phyloP scores from a whole-genome alignment of 2,113 vertebrate species.

The Dinomys branickii region DNA sequence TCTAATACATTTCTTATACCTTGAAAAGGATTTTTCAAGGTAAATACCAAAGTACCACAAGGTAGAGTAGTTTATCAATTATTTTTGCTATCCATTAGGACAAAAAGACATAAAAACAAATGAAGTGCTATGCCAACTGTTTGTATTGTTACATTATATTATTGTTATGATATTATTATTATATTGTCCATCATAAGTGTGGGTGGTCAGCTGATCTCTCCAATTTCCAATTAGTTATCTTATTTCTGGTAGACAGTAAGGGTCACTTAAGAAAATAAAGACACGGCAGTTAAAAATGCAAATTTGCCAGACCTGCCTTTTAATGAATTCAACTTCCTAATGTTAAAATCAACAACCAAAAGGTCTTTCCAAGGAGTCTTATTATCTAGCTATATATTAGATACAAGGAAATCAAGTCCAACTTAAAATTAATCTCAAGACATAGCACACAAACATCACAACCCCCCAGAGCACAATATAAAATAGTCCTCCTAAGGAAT shows the following conservation, averaged over 20 bases:
- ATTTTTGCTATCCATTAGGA: slow-evolving; percentile 18
- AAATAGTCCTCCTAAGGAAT: slow-evolving; percentile 64
- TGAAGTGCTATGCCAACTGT: background rate
- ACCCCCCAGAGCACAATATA: slow-evolving; percentile 47
- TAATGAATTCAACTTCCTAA: slow-evolving; percentile 65
- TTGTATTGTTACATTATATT: no score
- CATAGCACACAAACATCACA: slow-evolving; percentile 31
- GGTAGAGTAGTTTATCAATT: background rate
- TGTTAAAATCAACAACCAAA: slow-evolving; percentile 53
- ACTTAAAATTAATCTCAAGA: slow-evolving; percentile 67
- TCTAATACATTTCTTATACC: slow-evolving; percentile 37
- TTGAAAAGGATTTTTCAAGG: slow-evolving; percentile 34
- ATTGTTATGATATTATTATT: background rate
- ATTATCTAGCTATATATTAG: slow-evolving; percentile 30
- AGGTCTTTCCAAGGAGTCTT: slow-evolving; percentile 60
- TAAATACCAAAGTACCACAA: slow-evolving; percentile 27
- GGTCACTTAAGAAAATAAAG: slow-evolving; percentile 18
- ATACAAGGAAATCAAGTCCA: slow-evolving; percentile 46
- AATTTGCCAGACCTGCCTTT: slow-evolving; percentile 56
- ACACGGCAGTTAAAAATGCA: slow-evolving; percentile 26
- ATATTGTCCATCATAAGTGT: background rate
- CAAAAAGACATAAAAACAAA: slow-evolving; percentile 11
- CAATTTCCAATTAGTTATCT: slow-evolving; percentile 36
- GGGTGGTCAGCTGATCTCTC: background rate
- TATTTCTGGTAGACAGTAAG: background rate